Conservation (phyloP, 2,113 vertebrate species). For the Azemiops feae region DNA sequence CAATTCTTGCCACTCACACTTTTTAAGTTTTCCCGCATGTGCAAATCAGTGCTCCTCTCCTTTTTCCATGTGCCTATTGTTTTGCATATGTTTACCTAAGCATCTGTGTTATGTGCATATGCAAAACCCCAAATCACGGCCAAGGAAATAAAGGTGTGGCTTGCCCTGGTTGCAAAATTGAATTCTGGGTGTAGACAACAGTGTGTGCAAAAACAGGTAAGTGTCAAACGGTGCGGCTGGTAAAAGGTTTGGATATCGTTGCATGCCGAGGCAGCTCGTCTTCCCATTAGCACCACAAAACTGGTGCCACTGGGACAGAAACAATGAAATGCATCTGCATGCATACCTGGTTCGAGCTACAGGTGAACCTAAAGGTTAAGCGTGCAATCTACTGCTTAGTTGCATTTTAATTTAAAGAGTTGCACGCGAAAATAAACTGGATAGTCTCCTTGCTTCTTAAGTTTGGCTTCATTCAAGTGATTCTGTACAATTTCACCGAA, state of each 20-base stretch:
- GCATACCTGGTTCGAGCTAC: neutral
- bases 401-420: neutral
- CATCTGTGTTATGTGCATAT: neutral
- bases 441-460: neutral
- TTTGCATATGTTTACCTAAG: neutral
- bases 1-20: neutral
- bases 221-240: neutral
- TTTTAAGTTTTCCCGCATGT: neutral
- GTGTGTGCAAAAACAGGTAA: constrained; percentile 1
- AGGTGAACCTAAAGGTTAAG: neutral
- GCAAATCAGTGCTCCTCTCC: neutral
- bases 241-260: neutral
- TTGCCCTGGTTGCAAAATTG: neutral
- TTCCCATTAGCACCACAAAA: constrained; percentile 25
- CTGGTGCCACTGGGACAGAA: neutral
- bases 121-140: neutral
- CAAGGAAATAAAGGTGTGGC: neutral
- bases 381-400: neutral
- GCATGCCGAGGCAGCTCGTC: constrained; percentile 1
- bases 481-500: neutral
- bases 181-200: neutral
- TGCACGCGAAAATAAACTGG: neutral
- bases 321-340: neutral
- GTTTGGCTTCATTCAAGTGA: neutral
- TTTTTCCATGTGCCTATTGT: neutral